Evolutionary conservation across 1,140 invertebrate species (phyloP).

Genomic region (Ooceraea biroi): DNA sequence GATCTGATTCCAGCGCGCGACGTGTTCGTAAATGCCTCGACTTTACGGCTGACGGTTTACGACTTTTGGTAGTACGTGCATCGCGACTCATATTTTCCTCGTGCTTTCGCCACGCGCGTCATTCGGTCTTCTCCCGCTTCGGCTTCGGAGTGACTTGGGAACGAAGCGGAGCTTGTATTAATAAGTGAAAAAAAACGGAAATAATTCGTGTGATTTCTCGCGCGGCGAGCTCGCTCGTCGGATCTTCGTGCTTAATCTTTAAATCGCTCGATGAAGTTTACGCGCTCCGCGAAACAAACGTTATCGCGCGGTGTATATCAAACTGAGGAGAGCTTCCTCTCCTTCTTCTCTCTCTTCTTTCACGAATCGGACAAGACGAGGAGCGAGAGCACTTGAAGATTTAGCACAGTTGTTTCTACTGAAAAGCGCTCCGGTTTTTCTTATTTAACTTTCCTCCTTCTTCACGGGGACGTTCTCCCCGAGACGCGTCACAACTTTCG

Average conservation of each 20-base stretch:
- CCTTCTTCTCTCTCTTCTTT: not conserved
- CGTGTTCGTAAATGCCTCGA: conserved; percentile 36
- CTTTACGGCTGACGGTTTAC: conserved; percentile 63
- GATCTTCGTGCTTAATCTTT: not conserved
- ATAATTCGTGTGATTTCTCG: conserved; percentile 1
- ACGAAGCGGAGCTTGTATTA: conserved; percentile 16
- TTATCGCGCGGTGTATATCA: not conserved
- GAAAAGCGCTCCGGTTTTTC: not conserved
- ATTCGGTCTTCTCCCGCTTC: not conserved
- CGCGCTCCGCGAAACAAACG: not conserved
- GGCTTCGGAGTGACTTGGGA: not conserved
- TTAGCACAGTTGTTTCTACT: conserved; percentile 4
- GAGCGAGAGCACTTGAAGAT: not conserved
- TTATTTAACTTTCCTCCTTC: conserved; percentile 16
- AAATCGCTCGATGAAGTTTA: not conserved
- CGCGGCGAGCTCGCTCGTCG: not conserved
- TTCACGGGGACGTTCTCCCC: not conserved
- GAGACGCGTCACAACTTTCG: conserved; percentile 29
- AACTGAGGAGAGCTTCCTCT: not conserved
- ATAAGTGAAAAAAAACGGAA: conserved; percentile 19
- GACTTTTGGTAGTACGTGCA: conserved; percentile 31
- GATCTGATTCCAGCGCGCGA: conserved; percentile 16
- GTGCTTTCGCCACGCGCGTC: not conserved
- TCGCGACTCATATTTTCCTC: conserved; percentile 49
- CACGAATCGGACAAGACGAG: not conserved